Evolutionary conservation across 2,113 vertebrate genomes (phyloP), one percentile per base, ranked within the genome.

Genomic region (Sylvia atricapilla): DNA sequence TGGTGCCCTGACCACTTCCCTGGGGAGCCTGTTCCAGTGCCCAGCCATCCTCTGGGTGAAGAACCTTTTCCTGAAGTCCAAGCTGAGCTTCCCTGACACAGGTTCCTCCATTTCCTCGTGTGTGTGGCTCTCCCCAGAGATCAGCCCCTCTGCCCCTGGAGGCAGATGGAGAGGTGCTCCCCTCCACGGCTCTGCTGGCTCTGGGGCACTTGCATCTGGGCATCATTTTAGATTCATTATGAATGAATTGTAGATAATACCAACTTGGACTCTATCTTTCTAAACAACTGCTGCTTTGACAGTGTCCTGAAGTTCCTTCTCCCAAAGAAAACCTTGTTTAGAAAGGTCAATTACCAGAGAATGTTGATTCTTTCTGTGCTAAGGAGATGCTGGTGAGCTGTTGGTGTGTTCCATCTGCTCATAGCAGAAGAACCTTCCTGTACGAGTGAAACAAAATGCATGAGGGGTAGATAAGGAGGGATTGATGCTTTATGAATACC

Each of bases 291-390:
- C 17, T 11, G 7, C 49, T 46, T 64, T 62, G 30, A 50, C 27
- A 28, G 13, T 27, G 20, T 44, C 50, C 63, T 73, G 13, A 62
- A 41, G 24, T 17, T 63, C 22, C 86, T 74, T 13, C 35, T 83
- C 55, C 58, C 67, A 74, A 43, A 66, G 49, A 60, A 80, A 94
- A 39, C 15, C 22, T 66, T 31, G 14, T n/a, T 85, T 56, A 44
- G n/a, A 25, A 19, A 49, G 28, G 10, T 3, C 1, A 1, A 1
- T 60, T 47, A 2, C 46, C 63, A 3, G 49, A 39, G 55, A 35
- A 21, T 39, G 27, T 22, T 22, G 25, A 22, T 63, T 18, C 74
- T 35, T 56, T 25, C 56, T 39, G 75, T 72, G 86, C 64, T 27
- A 2, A 55, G 39, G 39, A 64, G 52, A 4, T 63, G 52, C 50